Evolutionary conservation across 1,140 invertebrate species (phyloP), one percentile per base, ranked within the genome.

Genomic region (Zaprionus nigranus): DNA sequence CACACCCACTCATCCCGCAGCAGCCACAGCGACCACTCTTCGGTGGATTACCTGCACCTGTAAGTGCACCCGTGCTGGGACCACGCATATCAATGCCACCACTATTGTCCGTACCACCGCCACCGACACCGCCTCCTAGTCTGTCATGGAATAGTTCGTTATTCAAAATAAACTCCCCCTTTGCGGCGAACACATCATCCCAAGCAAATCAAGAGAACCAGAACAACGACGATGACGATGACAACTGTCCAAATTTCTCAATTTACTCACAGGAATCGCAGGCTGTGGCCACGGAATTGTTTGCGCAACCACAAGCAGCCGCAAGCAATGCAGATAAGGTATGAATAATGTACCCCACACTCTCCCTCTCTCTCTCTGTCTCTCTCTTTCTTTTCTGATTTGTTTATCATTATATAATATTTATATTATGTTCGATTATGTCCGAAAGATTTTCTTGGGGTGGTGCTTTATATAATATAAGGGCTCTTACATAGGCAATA

Each of bases 221-320:
- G 1, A 76, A 96, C 68, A 94, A 95, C 53, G 78, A 96, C 68
- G 94, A 95, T 51, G 95, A 94, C 2, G 95, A 95, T 78, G 95
- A 95, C 1, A 96, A 96, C 69, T 97, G 96, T 93, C 96, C 96
- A 5, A 97, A 97, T 87, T 97, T 97, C 87, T 96, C 96, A 5
- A 96, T 97, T 63, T 97, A 97, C 92, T 97, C 96, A 0, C 95
- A 96, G 4, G 94, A 96, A 75, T 97, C 96, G 26, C 96, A 97
- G 90, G 95, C 96, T 63, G 95, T 97, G 36, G 96, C 96, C 92
- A 94, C 86, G 78, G 94, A 82, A 83, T 38, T 76, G 17, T 53
- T 70, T 93, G 64, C 75, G 12, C 54, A 71, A 9, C 66, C 62
- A 13, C 73, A 79, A 53, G 58, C 62, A 28, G 49, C 70, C 11